Evolutionary conservation across 2,888 invertebrate species (phyloP).

Genomic region (Drosophila neonasuta): DNA sequence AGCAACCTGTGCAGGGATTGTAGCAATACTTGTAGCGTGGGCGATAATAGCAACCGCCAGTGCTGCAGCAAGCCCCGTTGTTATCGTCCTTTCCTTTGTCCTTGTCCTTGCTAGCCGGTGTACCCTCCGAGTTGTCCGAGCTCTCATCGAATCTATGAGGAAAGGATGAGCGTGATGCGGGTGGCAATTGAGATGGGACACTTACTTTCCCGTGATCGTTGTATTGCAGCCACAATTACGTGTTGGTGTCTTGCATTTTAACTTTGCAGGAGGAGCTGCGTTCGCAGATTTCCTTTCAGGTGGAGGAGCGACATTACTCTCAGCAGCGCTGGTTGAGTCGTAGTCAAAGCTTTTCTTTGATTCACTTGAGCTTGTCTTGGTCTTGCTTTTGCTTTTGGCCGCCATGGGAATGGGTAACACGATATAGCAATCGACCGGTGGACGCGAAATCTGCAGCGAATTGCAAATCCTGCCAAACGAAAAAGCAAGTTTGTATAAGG

Average conservation of each 20-base stretch:
- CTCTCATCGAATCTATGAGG: conserved; percentile 13
- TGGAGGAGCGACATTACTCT: not conserved
- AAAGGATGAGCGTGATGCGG: not conserved
- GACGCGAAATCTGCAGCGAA: conserved; percentile 41
- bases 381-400: not conserved
- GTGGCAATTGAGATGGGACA: not conserved
- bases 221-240: conserved; percentile 51
- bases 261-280: not conserved
- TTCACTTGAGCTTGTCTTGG: not conserved
- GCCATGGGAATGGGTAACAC: conserved; percentile 42
- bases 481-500: conserved; percentile 24
- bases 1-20: conserved; percentile 55
- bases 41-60: conserved; percentile 12
- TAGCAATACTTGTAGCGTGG: conserved; percentile 38
- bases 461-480: conserved; percentile 46
- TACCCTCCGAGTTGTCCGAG: not conserved
- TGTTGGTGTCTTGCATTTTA: not conserved
- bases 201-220: conserved; percentile 23
- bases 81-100: not conserved
- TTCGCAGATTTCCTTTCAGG: not conserved
- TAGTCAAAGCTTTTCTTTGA: not conserved
- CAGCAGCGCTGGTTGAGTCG: not conserved
- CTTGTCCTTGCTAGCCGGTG: not conserved
- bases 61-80: conserved; percentile 9
- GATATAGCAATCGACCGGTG: conserved; percentile 31